Evolutionary conservation across 2,113 vertebrate genomes (phyloP).

Genomic region (Marmota monax): DNA sequence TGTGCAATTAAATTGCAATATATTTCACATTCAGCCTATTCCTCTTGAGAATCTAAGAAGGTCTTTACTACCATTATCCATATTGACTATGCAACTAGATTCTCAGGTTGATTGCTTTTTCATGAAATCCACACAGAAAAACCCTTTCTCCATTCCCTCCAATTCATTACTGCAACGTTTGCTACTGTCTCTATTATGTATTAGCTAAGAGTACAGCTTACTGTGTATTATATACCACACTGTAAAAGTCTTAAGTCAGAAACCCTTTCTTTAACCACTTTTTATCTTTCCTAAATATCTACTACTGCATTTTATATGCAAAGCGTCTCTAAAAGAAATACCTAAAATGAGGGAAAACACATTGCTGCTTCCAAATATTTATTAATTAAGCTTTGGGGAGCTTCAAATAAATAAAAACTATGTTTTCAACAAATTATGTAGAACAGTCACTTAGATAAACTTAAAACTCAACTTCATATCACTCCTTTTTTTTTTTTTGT

Average conservation of each 20-base stretch:
- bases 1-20: neutral
- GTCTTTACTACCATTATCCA: neutral
- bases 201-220: neutral
- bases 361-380: neutral
- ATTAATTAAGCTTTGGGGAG: neutral
- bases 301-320: slow-evolving; percentile 7
- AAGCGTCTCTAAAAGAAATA: neutral
- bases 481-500: slow-evolving; percentile 5
- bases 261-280: neutral
- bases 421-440: neutral
- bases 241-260: slow-evolving; percentile 1
- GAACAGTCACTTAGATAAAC: neutral
- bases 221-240: neutral
- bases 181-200: neutral
- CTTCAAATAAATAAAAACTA: slow-evolving; percentile 32
- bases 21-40: neutral
- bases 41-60: slow-evolving; percentile 4
- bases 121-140: neutral
- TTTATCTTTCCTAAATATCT: neutral
- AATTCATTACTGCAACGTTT: neutral
- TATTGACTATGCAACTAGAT: neutral
- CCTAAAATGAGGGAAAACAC: slow-evolving; percentile 22
- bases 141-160: neutral
- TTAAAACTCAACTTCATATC: slow-evolving; percentile 23
- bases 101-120: neutral